Evolutionary conservation across 2,888 invertebrate species (phyloP), one percentile per base, ranked within the genome.

Genomic region (Candidula unifasciata): DNA sequence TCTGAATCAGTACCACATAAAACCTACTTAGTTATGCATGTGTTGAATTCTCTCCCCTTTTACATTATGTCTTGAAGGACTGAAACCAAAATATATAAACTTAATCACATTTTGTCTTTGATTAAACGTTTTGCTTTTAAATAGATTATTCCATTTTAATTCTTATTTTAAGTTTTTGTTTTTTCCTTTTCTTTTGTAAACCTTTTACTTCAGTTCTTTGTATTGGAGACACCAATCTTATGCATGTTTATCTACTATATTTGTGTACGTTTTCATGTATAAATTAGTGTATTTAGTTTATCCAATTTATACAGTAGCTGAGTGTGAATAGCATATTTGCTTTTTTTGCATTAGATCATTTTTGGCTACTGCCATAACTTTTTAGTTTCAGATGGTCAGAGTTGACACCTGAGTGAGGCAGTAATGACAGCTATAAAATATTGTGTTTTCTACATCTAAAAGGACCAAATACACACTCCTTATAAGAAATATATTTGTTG

Each of bases 221-320:
- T 27, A 68, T 24, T 66, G 82, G 82, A 82, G 82, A 82, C 82
- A 82, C 82, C 82, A 82, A 73, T 82, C 82, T 82, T 82, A 82
- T 82, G 82, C 82, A 82, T 82, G 82, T 80, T 35, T 27, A 5
- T 74, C 82, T 74, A 81, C 81, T 54, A 27, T 35, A 74, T 60
- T 35, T 82, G 27, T 82, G 44, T 30, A 71, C 64, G 73, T 82
- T 52, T 60, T 82, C 33, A 69, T 71, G n/a, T 69, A 52, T 71
- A 71, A 71, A 71, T 69, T 57, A 52, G 71, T 80, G 5, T 71
- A 5, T 52, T 35, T 80, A 44, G 16, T 30, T 68, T 79, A 44
- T 68, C 52, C 68, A n/a, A 27, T 79, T 16, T 27, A 79, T 66
- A 79, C 0, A 52, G 3, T 68, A 66, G 37, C 30, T 44, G 6